Conservation (phyloP, 2,888 invertebrate species). For the Temnothorax ravouxi region DNA sequence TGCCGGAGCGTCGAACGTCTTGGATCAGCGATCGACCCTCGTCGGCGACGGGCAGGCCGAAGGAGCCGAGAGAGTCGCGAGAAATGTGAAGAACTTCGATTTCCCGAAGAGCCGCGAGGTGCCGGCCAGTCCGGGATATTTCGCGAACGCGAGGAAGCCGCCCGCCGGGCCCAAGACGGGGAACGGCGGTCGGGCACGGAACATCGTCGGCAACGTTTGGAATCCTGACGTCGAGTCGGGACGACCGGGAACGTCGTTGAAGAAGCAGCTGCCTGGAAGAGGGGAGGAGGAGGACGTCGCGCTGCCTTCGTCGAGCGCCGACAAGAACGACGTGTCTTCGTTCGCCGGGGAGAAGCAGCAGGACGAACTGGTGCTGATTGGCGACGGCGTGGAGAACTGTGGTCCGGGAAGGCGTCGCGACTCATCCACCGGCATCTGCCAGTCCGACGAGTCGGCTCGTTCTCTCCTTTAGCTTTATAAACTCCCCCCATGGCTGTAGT, state of each 20-base stretch:
- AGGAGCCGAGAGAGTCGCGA: constrained; percentile 45
- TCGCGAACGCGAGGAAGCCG: constrained; percentile 11
- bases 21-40: background rate
- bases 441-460: constrained; percentile 77
- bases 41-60: background rate
- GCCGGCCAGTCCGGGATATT: constrained; percentile 14
- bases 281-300: constrained; percentile 32
- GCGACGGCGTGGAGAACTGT: constrained; percentile 91
- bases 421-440: constrained; percentile 89
- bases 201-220: constrained; percentile 17
- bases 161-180: background rate
- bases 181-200: background rate
- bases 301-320: background rate
- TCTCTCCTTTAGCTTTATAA: constrained; percentile 9
- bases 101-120: constrained; percentile 33
- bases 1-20: background rate
- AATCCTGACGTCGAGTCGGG: constrained; percentile 23
- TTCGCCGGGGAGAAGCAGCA: constrained; percentile 63
- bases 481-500: background rate
- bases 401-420: constrained; percentile 91
- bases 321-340: constrained; percentile 55
- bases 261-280: constrained; percentile 66
- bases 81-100: constrained; percentile 38
- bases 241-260: constrained; percentile 62
- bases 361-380: constrained; percentile 88